Evolutionary conservation across 2,888 invertebrate species (phyloP).

Genomic region (Mycalesis mineus): DNA sequence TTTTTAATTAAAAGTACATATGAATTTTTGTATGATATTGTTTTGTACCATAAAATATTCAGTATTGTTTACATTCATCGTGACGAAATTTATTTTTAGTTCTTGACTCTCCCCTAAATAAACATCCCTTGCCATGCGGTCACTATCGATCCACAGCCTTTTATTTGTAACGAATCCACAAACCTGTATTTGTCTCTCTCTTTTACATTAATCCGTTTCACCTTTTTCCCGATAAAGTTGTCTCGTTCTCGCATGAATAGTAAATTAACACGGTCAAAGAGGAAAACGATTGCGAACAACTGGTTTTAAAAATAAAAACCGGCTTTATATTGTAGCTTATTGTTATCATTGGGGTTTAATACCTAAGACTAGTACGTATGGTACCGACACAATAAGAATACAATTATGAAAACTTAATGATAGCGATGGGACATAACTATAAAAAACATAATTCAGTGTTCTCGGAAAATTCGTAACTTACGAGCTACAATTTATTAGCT

Average conservation of each 20-base stretch:
- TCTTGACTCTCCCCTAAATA: slow-evolving; percentile 28
- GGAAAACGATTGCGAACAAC: slow-evolving; percentile 3
- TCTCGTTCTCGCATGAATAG: slow-evolving; percentile 16
- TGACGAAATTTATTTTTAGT: slow-evolving; percentile 10
- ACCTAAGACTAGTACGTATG: not conserved
- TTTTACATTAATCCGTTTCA: not conserved
- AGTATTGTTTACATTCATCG: not conserved
- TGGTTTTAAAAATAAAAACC: not conserved
- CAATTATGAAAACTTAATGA: too few species aligned
- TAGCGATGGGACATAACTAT: too few species aligned
- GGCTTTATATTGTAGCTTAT: not conserved
- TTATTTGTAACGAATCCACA: slow-evolving; percentile 11
- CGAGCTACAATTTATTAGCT: too few species aligned
- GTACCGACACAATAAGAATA: not conserved
- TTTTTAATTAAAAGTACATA: too few species aligned
- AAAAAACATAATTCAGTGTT: too few species aligned
- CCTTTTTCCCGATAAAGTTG: not conserved
- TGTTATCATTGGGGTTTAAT: not conserved
- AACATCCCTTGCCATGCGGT: slow-evolving; percentile 28
- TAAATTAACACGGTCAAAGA: slow-evolving; percentile 10
- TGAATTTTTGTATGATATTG: too few species aligned
- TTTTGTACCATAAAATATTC: too few species aligned
- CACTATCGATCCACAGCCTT: slow-evolving; percentile 28
- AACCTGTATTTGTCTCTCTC: slow-evolving; percentile 19
- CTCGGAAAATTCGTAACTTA: too few species aligned